Evolutionary conservation across 2,888 invertebrate genomes (phyloP), one percentile per base, ranked within the genome.

Genomic region (Sminthurinus aureus): DNA sequence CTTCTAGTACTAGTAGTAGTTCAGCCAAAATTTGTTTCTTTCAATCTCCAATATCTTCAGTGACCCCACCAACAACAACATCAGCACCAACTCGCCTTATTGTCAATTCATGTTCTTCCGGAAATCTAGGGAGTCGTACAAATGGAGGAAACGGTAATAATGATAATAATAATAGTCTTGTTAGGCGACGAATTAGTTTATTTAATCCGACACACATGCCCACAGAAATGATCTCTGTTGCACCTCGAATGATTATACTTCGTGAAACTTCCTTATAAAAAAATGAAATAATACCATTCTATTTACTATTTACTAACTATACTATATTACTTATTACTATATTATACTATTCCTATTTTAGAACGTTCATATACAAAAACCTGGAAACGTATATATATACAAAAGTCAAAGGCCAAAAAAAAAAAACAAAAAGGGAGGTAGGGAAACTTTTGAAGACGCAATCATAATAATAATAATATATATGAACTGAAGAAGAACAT

Each of bases 111-210:
- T 52, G 20, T 71, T 81, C 80, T 11, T 81, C 80, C 4, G 80
- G 80, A 13, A 81, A 52, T 81, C 73, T 81, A 11, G 80, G 58
- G 22, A 58, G 73, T 58, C 69, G 50, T 51, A 26, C 20, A 1
- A 71, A 24, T 81, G 69, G 24, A 24, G 79, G 58, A 18, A 52
- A 52, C 51, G 66, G 67, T 79, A 79, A 71, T 73, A n/a, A 71
- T 38, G 58, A 58, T 79, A 58, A 50, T 76, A 76, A 73, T 73
- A 73, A 73, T 58, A 58, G 74, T 24, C 22, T 79, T 79, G 80
- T 80, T 80, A 69, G 80, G 22, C 26, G 80, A 80, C 80, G 80
- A 9, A 80, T 80, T 52, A 80, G 80, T 80, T 73, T 80, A 73
- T 80, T 80, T 52, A 73, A 71, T 18, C 73, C 80, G 3, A 0